These are phyloP conservation scores for Plectrocnemia conspersa DNA, from an alignment of 1,140 invertebrate genomes.

Conservation along the genomic window DNA sequence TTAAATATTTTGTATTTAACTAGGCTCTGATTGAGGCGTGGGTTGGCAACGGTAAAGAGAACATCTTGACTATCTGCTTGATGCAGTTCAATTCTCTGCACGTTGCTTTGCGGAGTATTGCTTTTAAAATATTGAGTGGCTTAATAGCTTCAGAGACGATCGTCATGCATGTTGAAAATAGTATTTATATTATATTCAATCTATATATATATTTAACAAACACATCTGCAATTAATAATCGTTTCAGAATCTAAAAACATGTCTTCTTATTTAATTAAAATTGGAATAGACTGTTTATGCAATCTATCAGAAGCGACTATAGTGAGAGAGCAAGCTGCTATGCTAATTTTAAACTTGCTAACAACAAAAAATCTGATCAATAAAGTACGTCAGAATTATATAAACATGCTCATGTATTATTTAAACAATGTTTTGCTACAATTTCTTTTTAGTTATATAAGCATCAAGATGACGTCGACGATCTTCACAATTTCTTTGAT, in stretches of 20 bases:
- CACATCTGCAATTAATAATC: no score
- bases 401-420: background rate
- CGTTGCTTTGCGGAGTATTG: slow-evolving; percentile 18
- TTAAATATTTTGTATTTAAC: slow-evolving; percentile 12
- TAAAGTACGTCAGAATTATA: slow-evolving; percentile 5
- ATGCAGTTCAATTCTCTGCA: slow-evolving; percentile 20
- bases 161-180: slow-evolving; percentile 17
- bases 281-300: slow-evolving; percentile 17
- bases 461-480: background rate
- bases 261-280: slow-evolving; percentile 8
- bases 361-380: slow-evolving; percentile 8
- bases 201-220: no score
- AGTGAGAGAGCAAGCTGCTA: slow-evolving; percentile 28
- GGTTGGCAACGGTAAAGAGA: slow-evolving; percentile 11
- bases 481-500: slow-evolving; percentile 21
- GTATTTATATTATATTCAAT: slow-evolving; percentile 10
- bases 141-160: slow-evolving; percentile 12
- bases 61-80: slow-evolving; percentile 22
- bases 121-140: slow-evolving; percentile 28
- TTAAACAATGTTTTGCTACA: background rate
- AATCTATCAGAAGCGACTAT: slow-evolving; percentile 26
- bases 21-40: slow-evolving; percentile 17
- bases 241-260: slow-evolving; percentile 21
- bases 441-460: background rate
- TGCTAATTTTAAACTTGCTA: slow-evolving; percentile 27